phyloP scores from a whole-genome alignment of 2,797 vertebrate species.

The Scleropages formosus region DNA sequence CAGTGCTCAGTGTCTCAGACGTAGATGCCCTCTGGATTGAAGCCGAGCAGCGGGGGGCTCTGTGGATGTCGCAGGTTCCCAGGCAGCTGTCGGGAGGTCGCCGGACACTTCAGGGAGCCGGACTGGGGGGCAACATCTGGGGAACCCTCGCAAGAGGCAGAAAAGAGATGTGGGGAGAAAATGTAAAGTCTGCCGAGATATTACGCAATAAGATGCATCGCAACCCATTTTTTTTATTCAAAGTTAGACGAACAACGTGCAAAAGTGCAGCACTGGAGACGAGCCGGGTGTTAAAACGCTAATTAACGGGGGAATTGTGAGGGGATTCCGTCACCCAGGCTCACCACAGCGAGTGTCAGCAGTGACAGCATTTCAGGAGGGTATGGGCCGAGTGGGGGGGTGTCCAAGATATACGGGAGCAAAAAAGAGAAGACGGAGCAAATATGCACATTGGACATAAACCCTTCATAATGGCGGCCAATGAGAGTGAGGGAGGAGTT shows the following conservation, averaged over 20 bases:
- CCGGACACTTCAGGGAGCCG: conserved; percentile 85
- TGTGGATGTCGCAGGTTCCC: conserved; percentile 86
- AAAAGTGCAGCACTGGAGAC: background rate
- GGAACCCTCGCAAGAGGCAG: conserved; percentile 32
- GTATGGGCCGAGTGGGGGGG: background rate
- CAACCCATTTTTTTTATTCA: background rate
- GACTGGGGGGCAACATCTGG: conserved; percentile 78
- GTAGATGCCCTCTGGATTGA: conserved; percentile 97
- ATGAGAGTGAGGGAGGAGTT: too few relatives aligned
- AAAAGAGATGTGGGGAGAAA: background rate
- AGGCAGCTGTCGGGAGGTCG: conserved; percentile 75
- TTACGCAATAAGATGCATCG: background rate
- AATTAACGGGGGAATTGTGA: background rate
- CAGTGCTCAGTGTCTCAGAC: conserved; percentile 69
- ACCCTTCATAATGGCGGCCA: too few relatives aligned
- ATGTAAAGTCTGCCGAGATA: background rate
- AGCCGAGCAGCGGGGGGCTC: conserved; percentile 80
- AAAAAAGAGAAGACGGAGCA: too few relatives aligned
- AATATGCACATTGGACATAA: too few relatives aligned
- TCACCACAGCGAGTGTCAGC: conserved; percentile 18
- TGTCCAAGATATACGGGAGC: background rate
- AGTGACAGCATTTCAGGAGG: background rate
- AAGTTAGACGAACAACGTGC: background rate
- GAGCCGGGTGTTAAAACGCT: background rate
- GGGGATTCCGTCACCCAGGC: background rate